Base-by-base conservation (phyloP, 1,140 invertebrate species). In the Drosophila trapezifrons region DNA sequence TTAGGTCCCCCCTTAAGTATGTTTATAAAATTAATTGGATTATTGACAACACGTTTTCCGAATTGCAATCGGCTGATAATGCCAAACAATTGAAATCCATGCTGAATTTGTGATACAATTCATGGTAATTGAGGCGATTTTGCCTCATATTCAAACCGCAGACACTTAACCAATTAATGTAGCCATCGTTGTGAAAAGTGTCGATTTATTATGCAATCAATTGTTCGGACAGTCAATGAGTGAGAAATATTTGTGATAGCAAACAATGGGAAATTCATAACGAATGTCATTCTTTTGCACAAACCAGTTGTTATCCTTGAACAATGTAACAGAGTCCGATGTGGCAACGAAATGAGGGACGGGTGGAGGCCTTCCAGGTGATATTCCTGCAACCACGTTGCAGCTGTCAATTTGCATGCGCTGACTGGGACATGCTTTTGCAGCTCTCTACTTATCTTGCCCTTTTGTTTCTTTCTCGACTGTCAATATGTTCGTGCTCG, bases 41-140 rank as follows among this genome's bases (percentile, higher is more conserved):
- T 60, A 73, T 73, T 73, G 70, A 60, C 70, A 73, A 42, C 27
- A 38, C 37, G 18, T 72, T 72, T 72, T 38, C 54, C 27, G 22
- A 79, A 74, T 79, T 76, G 80, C 71, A 84, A 80, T 66, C 57
- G 65, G 37, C 38, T 63, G 40, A 76, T 71, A 79, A 79, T 79
- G 29, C 18, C 32, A 45, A 51, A 76, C 47, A 83, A 62, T 62
- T 45, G 59, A 46, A 45, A 20, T 38, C 22, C 27, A 51, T 57
- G 13, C 38, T 32, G 56, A 25, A 56, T 63, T 42, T 51, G 51
- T 58, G 18, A 52, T 40, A 40, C 29, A 63, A 66, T 66, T 58
- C 63, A 55, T 49, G 17, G 37, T 37, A 71, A 43, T 57, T 54
- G 18, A 27, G 27, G 25, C 65, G 13, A 46, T 32, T 38, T 64